Evolutionary conservation across 2,113 vertebrate genomes (phyloP), one percentile per base, ranked within the genome.

Genomic region (Mungos mungo): DNA sequence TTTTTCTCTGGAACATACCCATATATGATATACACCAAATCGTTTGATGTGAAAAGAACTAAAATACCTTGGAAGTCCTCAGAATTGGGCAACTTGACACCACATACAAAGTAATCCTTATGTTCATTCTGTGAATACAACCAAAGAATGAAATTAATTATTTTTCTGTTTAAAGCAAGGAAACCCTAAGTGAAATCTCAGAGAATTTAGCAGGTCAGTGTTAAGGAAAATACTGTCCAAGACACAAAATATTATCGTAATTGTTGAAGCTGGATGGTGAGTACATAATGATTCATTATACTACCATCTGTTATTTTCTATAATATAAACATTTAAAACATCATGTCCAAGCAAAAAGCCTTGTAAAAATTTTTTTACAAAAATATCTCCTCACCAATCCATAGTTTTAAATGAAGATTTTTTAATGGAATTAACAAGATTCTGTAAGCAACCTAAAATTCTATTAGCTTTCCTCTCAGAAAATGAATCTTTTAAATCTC

Each of bases 31-130:
- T 35, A 91, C 3, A 93, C 16, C 38, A 83, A 95, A 85, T 96
- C 65, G 77, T 92, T 54, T 68, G 13, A 97, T 94, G 47, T 69
- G 79, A 79, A 74, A 88, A 95, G 16, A 93, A 96, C 95, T 57
- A 85, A 94, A 96, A 86, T 99, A 99, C 99, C 99, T 99, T 99
- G 99, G 98, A 99, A 99, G 98, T 99, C 99, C 98, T 99, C 99
- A 19, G 99, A 99, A 99, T 99, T 99, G 69, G 99, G 99, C 98
- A 99, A 99, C 98, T 99, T 99, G 97, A 99, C 99, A 98, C 99
- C 99, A 95, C 99, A 99, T 98, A 99, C 99, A 98, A 99, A 99
- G 98, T 99, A 99, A 99, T 99, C 99, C 79, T 99, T 99, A 98
- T 99, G 99, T 97, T 99, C 99, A 95, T 99, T 99, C 99, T 99